These are phyloP conservation scores for Herminia tarsipennalis DNA, from an alignment of 2,888 invertebrate species.

Conservation along the genomic window DNA sequence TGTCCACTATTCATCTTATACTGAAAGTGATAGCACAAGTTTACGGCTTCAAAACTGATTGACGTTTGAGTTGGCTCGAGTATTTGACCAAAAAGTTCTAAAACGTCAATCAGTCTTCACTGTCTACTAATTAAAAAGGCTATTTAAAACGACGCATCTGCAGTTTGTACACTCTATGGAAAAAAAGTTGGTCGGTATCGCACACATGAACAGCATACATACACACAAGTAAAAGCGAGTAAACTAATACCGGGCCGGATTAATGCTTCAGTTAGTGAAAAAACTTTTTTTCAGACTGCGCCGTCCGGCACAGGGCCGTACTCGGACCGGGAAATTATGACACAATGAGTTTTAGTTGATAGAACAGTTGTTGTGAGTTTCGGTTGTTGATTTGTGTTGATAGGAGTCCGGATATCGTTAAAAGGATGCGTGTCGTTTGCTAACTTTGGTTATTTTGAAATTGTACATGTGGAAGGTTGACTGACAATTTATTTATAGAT, in stretches of 20 bases:
- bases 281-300: slow-evolving; percentile 85
- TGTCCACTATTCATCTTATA: no score
- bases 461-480: no score
- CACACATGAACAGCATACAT: slow-evolving; percentile 66
- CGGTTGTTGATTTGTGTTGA: neutral
- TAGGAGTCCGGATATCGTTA: no score
- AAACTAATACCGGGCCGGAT: slow-evolving; percentile 85
- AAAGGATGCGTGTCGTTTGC: no score
- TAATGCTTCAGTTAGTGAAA: slow-evolving; percentile 86
- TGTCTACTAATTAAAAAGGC: slow-evolving; percentile 9
- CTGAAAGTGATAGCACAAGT: no score
- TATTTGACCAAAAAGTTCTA: neutral
- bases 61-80: no score
- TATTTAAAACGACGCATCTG: slow-evolving; percentile 50
- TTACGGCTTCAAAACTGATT: no score
- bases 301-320: slow-evolving; percentile 79
- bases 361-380: slow-evolving; percentile 9
- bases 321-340: slow-evolving; percentile 50
- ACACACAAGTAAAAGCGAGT: slow-evolving; percentile 78
- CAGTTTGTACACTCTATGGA: slow-evolving; percentile 67
- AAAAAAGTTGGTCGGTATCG: slow-evolving; percentile 76
- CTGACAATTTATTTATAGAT: no score
- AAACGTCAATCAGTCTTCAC: neutral
- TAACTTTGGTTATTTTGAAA: neutral
- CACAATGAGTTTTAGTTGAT: slow-evolving; percentile 29